phyloP scores from a whole-genome alignment of 2,113 vertebrate genomes.

The Epinephelus moara region DNA sequence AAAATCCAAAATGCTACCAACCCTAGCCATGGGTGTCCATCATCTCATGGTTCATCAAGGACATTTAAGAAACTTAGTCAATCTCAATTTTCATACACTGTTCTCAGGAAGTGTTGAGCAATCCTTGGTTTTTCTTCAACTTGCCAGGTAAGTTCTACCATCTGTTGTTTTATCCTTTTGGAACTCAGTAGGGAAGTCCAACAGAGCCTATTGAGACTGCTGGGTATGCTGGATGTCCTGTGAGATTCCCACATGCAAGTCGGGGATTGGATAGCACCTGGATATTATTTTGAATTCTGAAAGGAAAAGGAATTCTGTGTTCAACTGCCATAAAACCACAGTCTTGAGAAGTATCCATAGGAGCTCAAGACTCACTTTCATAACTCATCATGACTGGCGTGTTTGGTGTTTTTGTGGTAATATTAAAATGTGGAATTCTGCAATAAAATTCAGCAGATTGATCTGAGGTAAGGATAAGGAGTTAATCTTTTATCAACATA shows the following conservation, averaged over 20 bases:
- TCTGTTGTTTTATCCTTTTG: constrained; percentile 9
- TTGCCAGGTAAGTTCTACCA: not conserved
- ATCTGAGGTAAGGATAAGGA: not conserved
- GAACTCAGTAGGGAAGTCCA: not conserved
- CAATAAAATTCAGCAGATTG: not conserved
- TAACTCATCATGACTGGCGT: not conserved
- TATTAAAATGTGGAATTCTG: not conserved
- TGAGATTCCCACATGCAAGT: not conserved
- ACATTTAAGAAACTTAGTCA: not conserved
- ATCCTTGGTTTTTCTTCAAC: not conserved
- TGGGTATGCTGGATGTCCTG: not conserved
- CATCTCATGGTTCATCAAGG: not conserved
- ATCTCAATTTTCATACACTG: not conserved
- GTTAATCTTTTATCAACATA: not conserved
- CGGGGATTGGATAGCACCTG: not conserved
- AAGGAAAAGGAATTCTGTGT: not conserved
- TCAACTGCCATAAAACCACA: constrained; percentile 1
- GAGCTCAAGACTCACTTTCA: not conserved
- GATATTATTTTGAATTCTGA: not conserved
- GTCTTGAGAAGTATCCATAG: not conserved
- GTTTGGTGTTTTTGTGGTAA: not conserved
- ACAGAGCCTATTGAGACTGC: not conserved
- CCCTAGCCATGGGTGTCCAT: not conserved
- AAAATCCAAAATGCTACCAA: no score
- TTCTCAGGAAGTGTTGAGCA: not conserved